Evolutionary conservation across 2,113 vertebrate genomes (phyloP).

Genomic region (Callopanchax toddi): DNA sequence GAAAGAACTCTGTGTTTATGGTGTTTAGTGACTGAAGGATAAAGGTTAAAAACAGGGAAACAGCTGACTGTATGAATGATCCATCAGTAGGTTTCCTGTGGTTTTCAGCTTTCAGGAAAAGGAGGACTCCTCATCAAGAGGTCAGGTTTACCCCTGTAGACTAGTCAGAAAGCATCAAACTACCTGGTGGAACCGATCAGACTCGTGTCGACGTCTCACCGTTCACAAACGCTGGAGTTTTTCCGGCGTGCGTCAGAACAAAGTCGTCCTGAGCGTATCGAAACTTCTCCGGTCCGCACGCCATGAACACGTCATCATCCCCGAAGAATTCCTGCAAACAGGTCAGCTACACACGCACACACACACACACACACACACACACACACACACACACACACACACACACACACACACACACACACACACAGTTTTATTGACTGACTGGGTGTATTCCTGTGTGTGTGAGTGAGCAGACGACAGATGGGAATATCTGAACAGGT

Average conservation of each 20-base stretch:
- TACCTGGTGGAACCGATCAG: no score
- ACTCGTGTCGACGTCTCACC: conserved; percentile 51
- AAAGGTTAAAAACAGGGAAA: no score
- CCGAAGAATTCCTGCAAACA: conserved; percentile 98
- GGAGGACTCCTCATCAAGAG: no score
- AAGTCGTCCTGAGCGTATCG: conserved; percentile 98
- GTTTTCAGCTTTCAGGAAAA: no score
- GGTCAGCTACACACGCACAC: conserved; percentile 81
- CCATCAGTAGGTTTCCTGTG: no score
- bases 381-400: not conserved
- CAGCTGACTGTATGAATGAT: no score
- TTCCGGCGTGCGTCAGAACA: conserved; percentile 85
- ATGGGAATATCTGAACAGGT: conserved; percentile 24
- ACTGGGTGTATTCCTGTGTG: not conserved
- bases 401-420: not conserved
- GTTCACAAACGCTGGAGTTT: conserved; percentile 67
- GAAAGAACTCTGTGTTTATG: no score
- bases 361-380: conserved; percentile 28
- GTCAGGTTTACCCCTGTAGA: no score
- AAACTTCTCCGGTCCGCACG: conserved; percentile 95
- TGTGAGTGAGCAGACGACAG: conserved; percentile 24
- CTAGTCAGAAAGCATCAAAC: no score
- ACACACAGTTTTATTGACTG: not conserved
- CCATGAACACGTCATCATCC: conserved; percentile 97
- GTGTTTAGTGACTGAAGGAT: no score